A percentile compares a stretch with the other conserved stretches of the same genome.
These are phyloP conservation scores for Jordanella pulchra DNA, from an alignment of 2,797 vertebrate genomes.

Conservation along the genomic window DNA sequence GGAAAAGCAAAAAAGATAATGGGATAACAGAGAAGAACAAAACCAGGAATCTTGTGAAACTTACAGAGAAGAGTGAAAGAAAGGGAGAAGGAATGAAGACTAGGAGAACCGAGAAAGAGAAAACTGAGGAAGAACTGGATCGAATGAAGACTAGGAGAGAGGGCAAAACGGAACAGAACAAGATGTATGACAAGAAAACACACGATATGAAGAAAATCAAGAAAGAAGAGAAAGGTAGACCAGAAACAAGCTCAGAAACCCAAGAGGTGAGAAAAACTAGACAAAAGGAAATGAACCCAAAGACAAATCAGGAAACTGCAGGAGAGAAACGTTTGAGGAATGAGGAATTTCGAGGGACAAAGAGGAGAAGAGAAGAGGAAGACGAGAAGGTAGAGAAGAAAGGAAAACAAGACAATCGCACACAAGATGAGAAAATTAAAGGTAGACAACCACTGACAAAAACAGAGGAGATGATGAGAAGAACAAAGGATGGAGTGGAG, in stretches of 20 bases:
- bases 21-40: too few species aligned
- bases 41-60: too few species aligned
- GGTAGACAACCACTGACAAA: neutral
- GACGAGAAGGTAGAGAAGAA: neutral
- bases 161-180: neutral
- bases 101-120: neutral
- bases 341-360: neutral
- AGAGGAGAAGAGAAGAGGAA: neutral
- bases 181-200: neutral
- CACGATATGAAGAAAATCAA: neutral
- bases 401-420: neutral
- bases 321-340: neutral
- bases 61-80: neutral
- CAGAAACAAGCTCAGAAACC: neutral
- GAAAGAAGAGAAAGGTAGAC: neutral
- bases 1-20: too few species aligned
- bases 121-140: neutral
- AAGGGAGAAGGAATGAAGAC: neutral
- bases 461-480: neutral
- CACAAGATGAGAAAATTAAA: neutral
- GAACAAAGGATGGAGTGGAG: neutral
- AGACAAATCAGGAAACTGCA: neutral
- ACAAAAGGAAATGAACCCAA: neutral
- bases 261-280: slow-evolving; percentile 19
- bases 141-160: slow-evolving; percentile 15